Base-by-base conservation (phyloP, 2,888 invertebrate genomes). In the Watsonalla binaria region DNA sequence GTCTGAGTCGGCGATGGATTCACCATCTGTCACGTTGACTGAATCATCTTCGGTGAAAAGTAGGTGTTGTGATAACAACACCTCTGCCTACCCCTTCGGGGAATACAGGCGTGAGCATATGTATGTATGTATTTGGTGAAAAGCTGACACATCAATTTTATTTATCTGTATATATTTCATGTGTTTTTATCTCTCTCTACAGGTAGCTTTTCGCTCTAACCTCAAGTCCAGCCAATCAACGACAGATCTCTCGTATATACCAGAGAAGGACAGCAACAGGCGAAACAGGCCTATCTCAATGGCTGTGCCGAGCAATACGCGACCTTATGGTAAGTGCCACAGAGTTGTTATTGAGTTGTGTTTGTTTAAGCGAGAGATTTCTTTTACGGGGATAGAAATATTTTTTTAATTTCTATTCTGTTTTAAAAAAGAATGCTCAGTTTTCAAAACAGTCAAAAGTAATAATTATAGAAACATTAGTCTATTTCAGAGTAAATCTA, bases 191-290 rank as follows among this genome's bases (percentile, higher is more conserved):
- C 11, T 42, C 11, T 42, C 11, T 37, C 6, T 37, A 11, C 71
- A 90, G 89, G 87, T 90, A 64, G 86, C 86, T 39, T 86, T 81
- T 71, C 74, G 94, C 59, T 95, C 96, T 46, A 95, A 94, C 59
- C 85, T 97, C 57, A 96, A 96, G 75, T 93, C 95, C 68, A 97
- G 96, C 78, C 96, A 97, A 79, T 97, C 96, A 57, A 96, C 96
- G 58, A 95, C 95, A 62, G 97, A 97, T 77, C 91, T 97, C 34
- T 96, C 96, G 63, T 94, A 95, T 76, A 93, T 92, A 6, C 90
- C 90, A 0, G 90, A 91, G 55, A 90, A 90, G 62, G 90, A 90
- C 47, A 86, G 81, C 53, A 84, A 92, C 0, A 68, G 86, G 1
- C 74, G 91, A 48, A 76, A 76, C 2, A 70, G 91, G 0, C 91